Conservation (phyloP, 2,797 vertebrate genomes). For the Iguana delicatissima region DNA sequence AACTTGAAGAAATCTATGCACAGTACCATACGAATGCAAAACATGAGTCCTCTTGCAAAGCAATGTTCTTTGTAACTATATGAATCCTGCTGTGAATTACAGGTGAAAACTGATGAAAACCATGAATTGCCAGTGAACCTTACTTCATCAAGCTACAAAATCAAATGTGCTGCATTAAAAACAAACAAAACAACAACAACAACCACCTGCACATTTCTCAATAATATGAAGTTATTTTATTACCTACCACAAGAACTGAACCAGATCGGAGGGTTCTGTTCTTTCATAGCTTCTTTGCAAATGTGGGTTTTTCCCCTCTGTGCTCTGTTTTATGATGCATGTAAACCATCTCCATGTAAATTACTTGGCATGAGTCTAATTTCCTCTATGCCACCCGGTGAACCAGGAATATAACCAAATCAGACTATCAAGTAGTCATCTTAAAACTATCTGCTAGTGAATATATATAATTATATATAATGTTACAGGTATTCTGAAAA, state of each 20-base stretch:
- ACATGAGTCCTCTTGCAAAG: constrained; percentile 2
- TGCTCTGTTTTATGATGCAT: neutral
- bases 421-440: neutral
- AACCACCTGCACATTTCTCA: neutral
- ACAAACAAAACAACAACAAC: neutral
- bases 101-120: constrained; percentile 33
- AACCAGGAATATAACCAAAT: constrained; percentile 11
- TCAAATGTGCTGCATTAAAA: neutral
- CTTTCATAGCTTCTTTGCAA: neutral
- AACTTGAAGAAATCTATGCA: neutral
- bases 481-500: neutral
- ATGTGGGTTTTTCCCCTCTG: too few species aligned
- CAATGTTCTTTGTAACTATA: constrained; percentile 31
- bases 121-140: constrained; percentile 20
- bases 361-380: constrained; percentile 2
- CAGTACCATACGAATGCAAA: neutral
- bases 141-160: neutral
- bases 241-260: neutral
- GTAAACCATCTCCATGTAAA: neutral
- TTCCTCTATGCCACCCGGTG: neutral
- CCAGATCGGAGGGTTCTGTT: neutral
- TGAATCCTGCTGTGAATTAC: constrained; percentile 58
- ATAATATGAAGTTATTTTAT: neutral
- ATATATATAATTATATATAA: neutral
- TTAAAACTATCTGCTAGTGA: neutral